A percentile compares a stretch with the other conserved stretches of the same genome.
Evolutionary conservation across 2,888 invertebrate species (phyloP).

Genomic region (Drosophila borborema): DNA sequence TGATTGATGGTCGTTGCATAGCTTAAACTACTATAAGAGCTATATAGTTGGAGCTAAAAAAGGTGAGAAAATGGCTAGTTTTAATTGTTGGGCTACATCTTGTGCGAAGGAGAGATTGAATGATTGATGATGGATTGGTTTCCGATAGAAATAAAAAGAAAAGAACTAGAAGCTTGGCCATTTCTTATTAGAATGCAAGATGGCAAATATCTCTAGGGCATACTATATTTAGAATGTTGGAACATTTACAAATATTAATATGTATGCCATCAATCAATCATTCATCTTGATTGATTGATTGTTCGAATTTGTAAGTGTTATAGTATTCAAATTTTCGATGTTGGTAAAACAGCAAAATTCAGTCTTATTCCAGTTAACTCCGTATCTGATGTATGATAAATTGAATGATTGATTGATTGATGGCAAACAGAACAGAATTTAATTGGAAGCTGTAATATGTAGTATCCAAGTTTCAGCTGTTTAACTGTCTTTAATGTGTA

Average conservation of each 20-base stretch:
- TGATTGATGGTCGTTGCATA: slow-evolving; percentile 1
- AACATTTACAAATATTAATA: too few species aligned
- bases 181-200: neutral
- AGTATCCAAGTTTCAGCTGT: neutral
- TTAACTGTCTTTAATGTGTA: neutral
- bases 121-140: neutral
- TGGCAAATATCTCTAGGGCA: neutral
- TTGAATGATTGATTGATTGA: neutral
- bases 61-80: neutral
- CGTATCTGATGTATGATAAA: neutral
- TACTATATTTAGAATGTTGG: neutral
- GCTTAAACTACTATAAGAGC: neutral
- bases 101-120: neutral
- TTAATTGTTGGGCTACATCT: too few species aligned
- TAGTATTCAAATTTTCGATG: neutral
- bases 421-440: neutral
- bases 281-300: neutral
- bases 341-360: neutral
- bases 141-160: neutral
- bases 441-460: neutral
- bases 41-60: neutral
- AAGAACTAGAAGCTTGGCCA: neutral
- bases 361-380: too few species aligned
- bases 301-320: neutral
- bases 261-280: too few species aligned